phyloP scores from a whole-genome alignment of 2,888 invertebrate genomes.

The Enchytraeus crypticus region DNA sequence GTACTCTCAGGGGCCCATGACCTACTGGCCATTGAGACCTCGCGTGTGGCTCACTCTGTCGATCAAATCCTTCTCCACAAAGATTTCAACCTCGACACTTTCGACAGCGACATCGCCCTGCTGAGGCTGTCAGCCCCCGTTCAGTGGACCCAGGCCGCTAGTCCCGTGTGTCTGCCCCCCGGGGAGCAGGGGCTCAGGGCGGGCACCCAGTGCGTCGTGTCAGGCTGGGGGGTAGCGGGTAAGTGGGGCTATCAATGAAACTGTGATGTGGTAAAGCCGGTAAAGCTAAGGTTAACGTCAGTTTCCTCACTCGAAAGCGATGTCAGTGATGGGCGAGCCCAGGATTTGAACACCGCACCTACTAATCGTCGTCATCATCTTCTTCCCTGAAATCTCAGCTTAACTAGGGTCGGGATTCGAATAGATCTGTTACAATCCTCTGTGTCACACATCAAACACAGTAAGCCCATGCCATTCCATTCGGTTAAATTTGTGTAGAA shows the following conservation, averaged over 20 bases:
- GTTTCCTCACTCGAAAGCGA: too few species aligned
- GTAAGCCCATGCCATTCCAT: too few species aligned
- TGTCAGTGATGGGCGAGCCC: too few species aligned
- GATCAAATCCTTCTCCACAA: conserved; percentile 18
- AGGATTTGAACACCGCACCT: too few species aligned
- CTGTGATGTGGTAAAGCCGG: neutral
- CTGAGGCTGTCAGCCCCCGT: conserved; percentile 15
- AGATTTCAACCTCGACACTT: conserved; percentile 25
- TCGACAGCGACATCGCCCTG: conserved; percentile 27
- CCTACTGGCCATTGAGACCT: conserved; percentile 14
- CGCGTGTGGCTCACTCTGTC: conserved; percentile 13
- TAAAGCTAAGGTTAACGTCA: too few species aligned
- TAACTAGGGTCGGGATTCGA: too few species aligned
- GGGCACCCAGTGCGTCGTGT: conserved; percentile 23
- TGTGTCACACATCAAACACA: too few species aligned
- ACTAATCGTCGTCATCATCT: too few species aligned
- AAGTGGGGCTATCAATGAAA: conserved; percentile 1
- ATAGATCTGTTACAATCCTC: neutral
- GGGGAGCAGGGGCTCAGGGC: conserved; percentile 10
- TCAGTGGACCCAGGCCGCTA: conserved; percentile 6
- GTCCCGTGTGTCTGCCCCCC: conserved; percentile 25
- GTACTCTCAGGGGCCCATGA: conserved; percentile 24
- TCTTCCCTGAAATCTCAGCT: too few species aligned
- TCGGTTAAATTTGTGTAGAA: too few species aligned
- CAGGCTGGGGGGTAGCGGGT: conserved; percentile 27